Percentiles rank a stretch among this genome's conserved stretches.
Evolutionary conservation across 2,113 vertebrate species (phyloP).

Genomic region (Pygoscelis antarcticus): DNA sequence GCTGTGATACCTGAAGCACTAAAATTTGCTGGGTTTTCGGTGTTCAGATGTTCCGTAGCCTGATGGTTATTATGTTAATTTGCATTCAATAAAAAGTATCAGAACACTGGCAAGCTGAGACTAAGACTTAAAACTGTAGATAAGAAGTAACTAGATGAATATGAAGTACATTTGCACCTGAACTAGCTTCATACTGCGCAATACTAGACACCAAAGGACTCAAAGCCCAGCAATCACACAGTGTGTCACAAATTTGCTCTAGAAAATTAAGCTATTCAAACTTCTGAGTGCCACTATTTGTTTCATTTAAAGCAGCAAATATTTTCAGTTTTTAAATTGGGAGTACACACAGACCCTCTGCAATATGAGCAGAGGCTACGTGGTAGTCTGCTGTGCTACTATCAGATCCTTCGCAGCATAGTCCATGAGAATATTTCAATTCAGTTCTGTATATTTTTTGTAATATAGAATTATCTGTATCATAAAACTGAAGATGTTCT

Average conservation of each 20-base stretch:
- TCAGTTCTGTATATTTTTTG: not conserved
- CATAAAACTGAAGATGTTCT: slow-evolving; percentile 13
- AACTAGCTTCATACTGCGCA: not conserved
- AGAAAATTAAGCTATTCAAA: not conserved
- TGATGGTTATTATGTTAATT: not conserved
- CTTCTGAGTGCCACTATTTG: not conserved
- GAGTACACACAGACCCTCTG: not conserved
- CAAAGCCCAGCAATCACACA: not conserved
- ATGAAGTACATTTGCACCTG: not conserved
- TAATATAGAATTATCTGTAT: slow-evolving; percentile 1
- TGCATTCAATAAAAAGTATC: not conserved
- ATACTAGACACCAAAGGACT: not conserved
- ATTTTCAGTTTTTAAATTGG: not conserved
- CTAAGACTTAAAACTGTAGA: not conserved
- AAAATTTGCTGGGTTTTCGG: not conserved
- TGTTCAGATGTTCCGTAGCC: not conserved
- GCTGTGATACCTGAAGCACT: not conserved
- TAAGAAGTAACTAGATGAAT: not conserved
- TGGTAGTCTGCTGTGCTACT: not conserved
- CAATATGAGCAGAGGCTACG: not conserved
- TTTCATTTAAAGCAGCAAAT: not conserved
- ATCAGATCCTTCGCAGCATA: not conserved
- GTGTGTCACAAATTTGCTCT: not conserved
- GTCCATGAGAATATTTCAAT: not conserved
- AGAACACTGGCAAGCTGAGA: not conserved